A percentile compares a stretch with the other conserved stretches of the same genome.
Conservation (phyloP, 2,888 invertebrate species). For the Aporophyla nigra region DNA sequence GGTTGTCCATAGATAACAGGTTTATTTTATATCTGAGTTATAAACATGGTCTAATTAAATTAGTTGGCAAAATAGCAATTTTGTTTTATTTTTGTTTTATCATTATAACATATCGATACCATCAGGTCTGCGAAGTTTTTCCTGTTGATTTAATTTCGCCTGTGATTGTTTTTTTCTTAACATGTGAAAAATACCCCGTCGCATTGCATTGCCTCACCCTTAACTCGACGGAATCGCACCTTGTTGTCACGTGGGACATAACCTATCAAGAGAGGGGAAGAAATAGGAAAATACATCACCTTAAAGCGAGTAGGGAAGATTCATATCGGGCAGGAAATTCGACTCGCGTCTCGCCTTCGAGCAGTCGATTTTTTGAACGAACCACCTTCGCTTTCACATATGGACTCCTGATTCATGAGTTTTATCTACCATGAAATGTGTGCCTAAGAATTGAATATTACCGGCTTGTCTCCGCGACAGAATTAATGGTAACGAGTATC, state of each 20-base stretch:
- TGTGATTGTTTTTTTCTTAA: background rate
- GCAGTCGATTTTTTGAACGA: constrained; percentile 86
- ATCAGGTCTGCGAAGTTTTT: background rate
- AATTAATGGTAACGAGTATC: constrained; percentile 81
- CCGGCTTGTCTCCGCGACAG: constrained; percentile 77
- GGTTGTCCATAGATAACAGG: background rate
- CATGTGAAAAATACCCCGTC: constrained; percentile 10
- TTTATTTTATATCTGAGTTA: background rate
- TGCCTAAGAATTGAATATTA: constrained; percentile 87
- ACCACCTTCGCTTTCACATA: constrained; percentile 86
- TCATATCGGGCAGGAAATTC: constrained; percentile 90
- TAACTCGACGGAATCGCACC: constrained; percentile 53
- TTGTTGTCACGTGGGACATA: constrained; percentile 70
- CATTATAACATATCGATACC: too few relatives aligned
- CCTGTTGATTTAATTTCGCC: background rate
- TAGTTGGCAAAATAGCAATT: background rate
- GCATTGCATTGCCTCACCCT: constrained; percentile 45
- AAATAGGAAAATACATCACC: constrained; percentile 91
- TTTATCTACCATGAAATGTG: constrained; percentile 90
- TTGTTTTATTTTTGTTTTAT: background rate
- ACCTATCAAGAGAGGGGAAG: constrained; percentile 80
- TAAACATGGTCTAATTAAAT: background rate
- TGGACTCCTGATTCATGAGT: constrained; percentile 90
- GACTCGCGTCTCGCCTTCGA: constrained; percentile 84
- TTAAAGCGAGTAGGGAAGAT: constrained; percentile 90